Conservation (phyloP, 2,797 vertebrate genomes). For the Sciurus vulgaris region DNA sequence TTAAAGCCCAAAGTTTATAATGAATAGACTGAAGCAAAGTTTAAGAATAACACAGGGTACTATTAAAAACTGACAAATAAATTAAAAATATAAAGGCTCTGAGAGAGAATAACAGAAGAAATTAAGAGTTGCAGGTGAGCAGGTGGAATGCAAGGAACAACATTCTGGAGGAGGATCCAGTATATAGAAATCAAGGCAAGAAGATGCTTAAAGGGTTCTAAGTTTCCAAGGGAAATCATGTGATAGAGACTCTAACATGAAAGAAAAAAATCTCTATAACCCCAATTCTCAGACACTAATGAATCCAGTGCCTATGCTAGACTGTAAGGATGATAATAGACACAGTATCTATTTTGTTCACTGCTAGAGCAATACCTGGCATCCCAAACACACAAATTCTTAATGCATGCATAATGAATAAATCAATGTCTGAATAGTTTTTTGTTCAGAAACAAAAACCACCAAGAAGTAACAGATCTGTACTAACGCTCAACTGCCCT, state of each 20-base stretch:
- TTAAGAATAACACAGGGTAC: constrained; percentile 29
- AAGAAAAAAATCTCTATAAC: background rate
- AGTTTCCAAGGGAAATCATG: background rate
- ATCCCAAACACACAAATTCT: background rate
- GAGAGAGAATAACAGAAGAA: background rate
- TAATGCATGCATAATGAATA: background rate
- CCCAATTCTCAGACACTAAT: background rate
- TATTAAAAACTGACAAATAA: constrained; percentile 19
- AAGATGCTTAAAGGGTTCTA: background rate
- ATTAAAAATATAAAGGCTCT: background rate
- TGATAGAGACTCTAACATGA: background rate
- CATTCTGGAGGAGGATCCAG: background rate
- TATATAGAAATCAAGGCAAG: background rate
- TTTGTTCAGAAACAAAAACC: constrained; percentile 56
- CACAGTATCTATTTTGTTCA: background rate
- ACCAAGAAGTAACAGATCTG: background rate
- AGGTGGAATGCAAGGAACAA: background rate
- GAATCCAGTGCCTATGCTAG: background rate
- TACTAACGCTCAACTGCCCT: background rate
- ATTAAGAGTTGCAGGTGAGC: background rate
- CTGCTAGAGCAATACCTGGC: background rate
- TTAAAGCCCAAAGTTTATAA: background rate
- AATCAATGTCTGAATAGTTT: background rate
- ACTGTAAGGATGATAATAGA: background rate
- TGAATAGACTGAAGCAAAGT: background rate